Evolutionary conservation across 1,140 invertebrate genomes (phyloP), one percentile per base, ranked within the genome.

Genomic region (Neodiprion fabricii): DNA sequence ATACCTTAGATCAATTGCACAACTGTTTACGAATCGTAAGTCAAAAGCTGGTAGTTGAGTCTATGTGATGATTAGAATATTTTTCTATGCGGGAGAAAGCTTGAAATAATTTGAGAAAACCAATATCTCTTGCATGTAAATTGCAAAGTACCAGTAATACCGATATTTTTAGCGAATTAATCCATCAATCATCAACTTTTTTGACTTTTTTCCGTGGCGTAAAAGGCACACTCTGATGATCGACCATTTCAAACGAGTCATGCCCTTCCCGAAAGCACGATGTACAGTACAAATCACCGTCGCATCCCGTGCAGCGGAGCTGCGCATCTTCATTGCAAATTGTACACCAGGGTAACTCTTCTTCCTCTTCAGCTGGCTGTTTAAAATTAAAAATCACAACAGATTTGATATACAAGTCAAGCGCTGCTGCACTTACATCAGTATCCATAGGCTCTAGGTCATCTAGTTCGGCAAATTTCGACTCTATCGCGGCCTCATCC

Each of bases 181-280:
- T 3, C 28, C 28, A 40, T 40, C 28, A 40, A 40, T 40, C 28
- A 40, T 40, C 28, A 40, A 40, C 28, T 40, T 40, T 40, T 1
- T 40, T 5, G 5, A 40, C 28, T 66, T 77, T 78, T 72, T 77
- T 75, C 11, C 50, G 66, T 69, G 68, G 7, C 71, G 80, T 76
- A 40, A 76, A 79, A 75, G 81, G 80, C 12, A 81, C 76, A 68
- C 70, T 76, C 69, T 80, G 81, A 48, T 87, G 85, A 67, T 82
- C 83, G 10, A 68, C 48, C 75, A 85, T 72, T 72, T 86, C 85
- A 49, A 80, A 82, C 68, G 85, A 84, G 48, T 85, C 85, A 47
- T 86, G 87, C 71, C 85, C 82, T 48, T 84, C 81, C 50, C 83
- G 76, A 48, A 84, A 88, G 28, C 87, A 88, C 8, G 75, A 9